A percentile compares a stretch with the other conserved stretches of the same genome.
These are phyloP conservation scores for Apis mellifera DNA, from an alignment of 1,140 invertebrate genomes.

Conservation along the genomic window Amel_HAv3.1 CM009944.2:1477001-1477500, in stretches of 20 bases:
- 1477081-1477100: constrained; percentile 95
- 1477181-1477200: too few species aligned
- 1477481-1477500: not conserved
- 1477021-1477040: constrained; percentile 93
- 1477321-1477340: constrained; percentile 82
- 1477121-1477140: not conserved
- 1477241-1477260: constrained; percentile 66
- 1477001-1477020: constrained; percentile 96
- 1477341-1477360: constrained; percentile 82
- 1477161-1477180: too few species aligned
- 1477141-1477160: not conserved
- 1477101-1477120: constrained; percentile 73
- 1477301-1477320: constrained; percentile 61
- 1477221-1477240: not conserved
- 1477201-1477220: not conserved
- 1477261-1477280: constrained; percentile 78
- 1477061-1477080: constrained; percentile 95
- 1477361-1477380: constrained; percentile 92
- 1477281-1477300: constrained; percentile 71
- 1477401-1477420: constrained; percentile 93
- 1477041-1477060: constrained; percentile 95
- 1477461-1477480: constrained; percentile 79
- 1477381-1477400: constrained; percentile 91
- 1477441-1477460: constrained; percentile 87
- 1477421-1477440: constrained; percentile 89